phyloP scores from a whole-genome alignment of 2,113 vertebrate species.

The Vulpes ferrilata region DNA sequence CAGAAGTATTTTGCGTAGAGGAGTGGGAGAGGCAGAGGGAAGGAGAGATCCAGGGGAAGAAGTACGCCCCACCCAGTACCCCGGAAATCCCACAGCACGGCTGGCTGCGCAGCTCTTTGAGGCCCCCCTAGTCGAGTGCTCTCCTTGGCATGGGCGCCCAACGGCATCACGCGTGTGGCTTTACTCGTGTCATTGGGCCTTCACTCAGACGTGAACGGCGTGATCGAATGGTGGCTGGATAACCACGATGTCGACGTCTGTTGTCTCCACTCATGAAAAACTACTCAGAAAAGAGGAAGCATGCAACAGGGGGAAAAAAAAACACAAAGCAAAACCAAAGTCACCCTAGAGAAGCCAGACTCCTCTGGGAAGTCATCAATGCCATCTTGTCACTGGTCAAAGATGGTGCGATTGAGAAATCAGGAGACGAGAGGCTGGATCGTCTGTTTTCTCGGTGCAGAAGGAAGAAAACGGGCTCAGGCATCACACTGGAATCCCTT shows the following conservation, averaged over 20 bases:
- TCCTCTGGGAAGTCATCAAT: slow-evolving; percentile 32
- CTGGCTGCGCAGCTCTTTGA: background rate
- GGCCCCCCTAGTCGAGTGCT: background rate
- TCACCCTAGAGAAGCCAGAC: background rate
- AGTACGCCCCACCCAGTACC: background rate
- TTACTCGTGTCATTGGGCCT: background rate
- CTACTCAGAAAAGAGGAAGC: background rate
- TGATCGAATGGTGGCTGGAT: background rate
- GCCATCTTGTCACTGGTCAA: slow-evolving; percentile 34
- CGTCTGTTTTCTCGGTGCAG: background rate
- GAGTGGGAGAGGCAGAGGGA: background rate
- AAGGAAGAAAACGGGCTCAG: background rate
- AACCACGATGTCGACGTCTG: background rate
- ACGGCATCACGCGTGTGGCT: fast-evolving
- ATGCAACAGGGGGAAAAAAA: background rate
- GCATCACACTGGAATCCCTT: background rate
- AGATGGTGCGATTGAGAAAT: background rate
- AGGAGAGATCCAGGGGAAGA: background rate
- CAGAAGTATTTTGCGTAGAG: background rate
- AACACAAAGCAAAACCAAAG: no score
- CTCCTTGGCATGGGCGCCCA: background rate
- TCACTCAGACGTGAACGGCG: background rate
- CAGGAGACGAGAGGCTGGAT: background rate
- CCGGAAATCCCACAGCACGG: fast-evolving
- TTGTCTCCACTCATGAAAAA: background rate